Conservation (phyloP, 2,113 vertebrate genomes). For the Eira barbara region DNA sequence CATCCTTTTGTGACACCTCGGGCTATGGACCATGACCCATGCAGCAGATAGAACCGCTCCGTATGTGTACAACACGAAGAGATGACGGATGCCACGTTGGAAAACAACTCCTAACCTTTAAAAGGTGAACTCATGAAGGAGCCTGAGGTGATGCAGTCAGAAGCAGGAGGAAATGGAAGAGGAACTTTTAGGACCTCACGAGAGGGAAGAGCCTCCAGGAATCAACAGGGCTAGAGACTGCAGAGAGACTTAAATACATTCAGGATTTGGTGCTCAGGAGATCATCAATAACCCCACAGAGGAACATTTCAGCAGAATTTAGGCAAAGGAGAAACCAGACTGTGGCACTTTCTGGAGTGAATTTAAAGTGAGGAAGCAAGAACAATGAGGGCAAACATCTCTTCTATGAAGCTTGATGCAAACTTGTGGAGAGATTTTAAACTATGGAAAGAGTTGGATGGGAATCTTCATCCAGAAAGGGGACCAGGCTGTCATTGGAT, state of each 20-base stretch:
- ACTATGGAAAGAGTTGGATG: neutral
- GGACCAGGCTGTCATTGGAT: neutral
- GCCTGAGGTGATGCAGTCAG: neutral
- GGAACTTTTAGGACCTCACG: neutral
- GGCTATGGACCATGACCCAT: neutral
- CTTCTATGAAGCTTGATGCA: neutral
- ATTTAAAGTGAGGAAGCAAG: neutral
- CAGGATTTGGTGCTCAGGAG: neutral
- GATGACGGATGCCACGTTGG: neutral
- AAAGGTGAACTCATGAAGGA: neutral
- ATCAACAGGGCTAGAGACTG: neutral
- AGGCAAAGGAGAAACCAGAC: neutral
- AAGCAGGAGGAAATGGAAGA: neutral
- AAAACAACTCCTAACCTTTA: neutral
- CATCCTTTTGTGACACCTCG: neutral
- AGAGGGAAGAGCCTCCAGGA: neutral
- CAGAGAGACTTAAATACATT: neutral
- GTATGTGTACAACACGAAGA: neutral
- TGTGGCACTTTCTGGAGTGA: neutral
- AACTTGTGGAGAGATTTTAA: neutral
- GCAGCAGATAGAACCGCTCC: neutral
- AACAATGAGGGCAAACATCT: neutral
- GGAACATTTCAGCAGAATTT: neutral
- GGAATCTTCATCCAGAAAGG: neutral
- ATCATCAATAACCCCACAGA: neutral